Percentiles rank a stretch among this genome's conserved stretches.
These are phyloP conservation scores for Clytia hemisphaerica DNA, from an alignment of 30 jellyfish, hydroid and myxozoan species.

Conservation along the genomic window DNA sequence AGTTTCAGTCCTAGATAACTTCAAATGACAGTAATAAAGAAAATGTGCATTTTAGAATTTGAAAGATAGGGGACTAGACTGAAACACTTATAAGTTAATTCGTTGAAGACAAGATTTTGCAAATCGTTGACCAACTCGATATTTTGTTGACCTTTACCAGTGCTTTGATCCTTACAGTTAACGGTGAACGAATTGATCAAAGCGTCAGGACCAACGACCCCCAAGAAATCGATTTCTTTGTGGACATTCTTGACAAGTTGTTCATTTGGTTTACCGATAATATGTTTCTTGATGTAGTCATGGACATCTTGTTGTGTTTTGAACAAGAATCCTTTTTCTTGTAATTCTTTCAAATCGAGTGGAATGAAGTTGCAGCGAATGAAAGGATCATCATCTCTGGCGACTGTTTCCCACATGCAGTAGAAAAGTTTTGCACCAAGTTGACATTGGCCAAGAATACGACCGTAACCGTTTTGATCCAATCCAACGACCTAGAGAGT, in stretches of 20 bases:
- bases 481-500: constrained; percentile 48
- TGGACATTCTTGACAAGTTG: neutral
- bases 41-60: no score
- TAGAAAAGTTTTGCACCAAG: constrained; percentile 51
- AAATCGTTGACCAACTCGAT: constrained; percentile 36
- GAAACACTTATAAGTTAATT: constrained; percentile 21
- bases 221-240: constrained; percentile 24
- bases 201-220: constrained; percentile 64
- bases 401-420: constrained; percentile 67
- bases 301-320: constrained; percentile 32
- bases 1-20: no score
- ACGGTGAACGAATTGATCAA: constrained; percentile 52
- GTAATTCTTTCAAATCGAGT: constrained; percentile 8
- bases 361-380: constrained; percentile 39
- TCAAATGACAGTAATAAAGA: no score
- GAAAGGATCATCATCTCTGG: constrained; percentile 38
- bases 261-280: neutral
- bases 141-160: constrained; percentile 18
- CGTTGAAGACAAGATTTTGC: constrained; percentile 33
- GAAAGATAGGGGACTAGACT: no score
- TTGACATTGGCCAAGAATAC: constrained; percentile 53
- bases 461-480: constrained; percentile 47
- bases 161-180: constrained; percentile 25
- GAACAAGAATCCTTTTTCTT: constrained; percentile 29
- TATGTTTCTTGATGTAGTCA: neutral